These are phyloP conservation scores for Hyposoter dolosus DNA, from an alignment of 2,888 invertebrate species.

Conservation along the genomic window DNA sequence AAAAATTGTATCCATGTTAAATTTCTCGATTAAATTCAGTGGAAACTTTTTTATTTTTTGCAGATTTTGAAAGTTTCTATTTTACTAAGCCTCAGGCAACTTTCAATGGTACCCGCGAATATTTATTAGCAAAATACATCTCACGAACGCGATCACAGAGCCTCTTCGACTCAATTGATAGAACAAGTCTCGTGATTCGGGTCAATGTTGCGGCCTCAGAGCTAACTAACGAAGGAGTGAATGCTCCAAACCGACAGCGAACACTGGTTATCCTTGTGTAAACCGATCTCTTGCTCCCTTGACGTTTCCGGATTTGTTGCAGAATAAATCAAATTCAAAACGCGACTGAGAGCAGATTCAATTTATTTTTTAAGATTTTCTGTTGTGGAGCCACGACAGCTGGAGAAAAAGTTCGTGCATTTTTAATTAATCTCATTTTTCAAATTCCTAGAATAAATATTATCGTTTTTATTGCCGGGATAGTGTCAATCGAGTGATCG, in stretches of 20 bases:
- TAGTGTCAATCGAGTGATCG: neutral
- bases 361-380: neutral
- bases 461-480: neutral
- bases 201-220: constrained; percentile 82
- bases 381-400: no score
- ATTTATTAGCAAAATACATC: neutral
- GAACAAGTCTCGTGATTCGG: constrained; percentile 73
- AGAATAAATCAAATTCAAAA: constrained; percentile 42
- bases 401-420: neutral
- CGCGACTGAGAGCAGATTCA: neutral
- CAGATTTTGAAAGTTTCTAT: neutral
- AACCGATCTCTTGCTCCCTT: constrained; percentile 56
- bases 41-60: neutral
- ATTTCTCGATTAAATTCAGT: neutral
- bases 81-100: neutral
- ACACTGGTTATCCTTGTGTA: constrained; percentile 78
- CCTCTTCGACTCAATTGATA: neutral
- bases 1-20: neutral
- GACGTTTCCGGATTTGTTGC: constrained; percentile 50
- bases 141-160: neutral
- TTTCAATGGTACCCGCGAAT: neutral
- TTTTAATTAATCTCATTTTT: neutral
- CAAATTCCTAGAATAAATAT: neutral
- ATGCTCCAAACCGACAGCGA: constrained; percentile 64
- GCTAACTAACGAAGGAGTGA: constrained; percentile 60